These are phyloP conservation scores for Bicyclus anynana DNA, from an alignment of 1,140 invertebrate species.

Conservation along the genomic window DNA sequence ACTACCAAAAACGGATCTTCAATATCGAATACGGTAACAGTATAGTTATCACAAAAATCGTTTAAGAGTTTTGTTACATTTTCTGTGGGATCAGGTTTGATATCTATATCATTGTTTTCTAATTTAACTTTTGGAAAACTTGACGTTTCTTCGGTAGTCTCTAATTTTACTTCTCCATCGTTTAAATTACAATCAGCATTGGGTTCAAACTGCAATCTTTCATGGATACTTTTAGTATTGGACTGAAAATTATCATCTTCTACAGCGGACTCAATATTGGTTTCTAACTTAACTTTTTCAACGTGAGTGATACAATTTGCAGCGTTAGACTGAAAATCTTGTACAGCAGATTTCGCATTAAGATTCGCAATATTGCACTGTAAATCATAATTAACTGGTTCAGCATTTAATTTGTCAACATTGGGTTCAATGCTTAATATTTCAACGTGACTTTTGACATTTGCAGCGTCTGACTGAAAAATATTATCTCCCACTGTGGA, in stretches of 20 bases:
- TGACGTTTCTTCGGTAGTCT: neutral
- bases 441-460: too few relatives aligned
- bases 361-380: too few relatives aligned
- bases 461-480: too few relatives aligned
- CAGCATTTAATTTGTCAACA: neutral
- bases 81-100: constrained; percentile 31
- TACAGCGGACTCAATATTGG: neutral
- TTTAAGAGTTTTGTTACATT: constrained; percentile 29
- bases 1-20: constrained; percentile 43
- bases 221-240: neutral
- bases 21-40: constrained; percentile 31
- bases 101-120: constrained; percentile 6
- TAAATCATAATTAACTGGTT: neutral
- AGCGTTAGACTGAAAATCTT: too few relatives aligned
- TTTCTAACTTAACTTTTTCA: too few relatives aligned
- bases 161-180: neutral
- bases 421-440: too few relatives aligned
- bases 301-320: too few relatives aligned
- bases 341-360: too few relatives aligned
- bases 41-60: constrained; percentile 31
- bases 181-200: neutral
- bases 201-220: neutral
- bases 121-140: neutral
- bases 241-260: neutral
- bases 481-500: too few relatives aligned